These are phyloP conservation scores for Albula goreensis DNA, from an alignment of 2,113 vertebrate genomes.

Conservation along the genomic window DNA sequence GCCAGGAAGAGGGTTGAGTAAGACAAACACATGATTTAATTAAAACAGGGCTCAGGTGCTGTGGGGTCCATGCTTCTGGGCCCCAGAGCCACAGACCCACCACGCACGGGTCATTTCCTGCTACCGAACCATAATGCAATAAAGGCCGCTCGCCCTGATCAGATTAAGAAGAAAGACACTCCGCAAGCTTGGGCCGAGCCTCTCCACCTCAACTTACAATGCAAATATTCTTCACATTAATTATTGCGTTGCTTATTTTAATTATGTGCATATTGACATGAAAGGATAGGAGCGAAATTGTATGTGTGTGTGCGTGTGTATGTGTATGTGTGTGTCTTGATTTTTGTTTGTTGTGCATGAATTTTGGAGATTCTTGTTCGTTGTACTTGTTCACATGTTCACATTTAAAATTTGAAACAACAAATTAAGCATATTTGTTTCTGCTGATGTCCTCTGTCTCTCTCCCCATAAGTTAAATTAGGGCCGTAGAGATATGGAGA, in stretches of 20 bases:
- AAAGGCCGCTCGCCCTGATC: not conserved
- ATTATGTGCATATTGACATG: not conserved
- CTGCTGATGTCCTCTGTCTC: too few relatives aligned
- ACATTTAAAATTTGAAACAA: too few relatives aligned
- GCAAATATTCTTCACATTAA: too few relatives aligned
- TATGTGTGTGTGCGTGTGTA: not conserved
- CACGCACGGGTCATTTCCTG: not conserved
- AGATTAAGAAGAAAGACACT: not conserved
- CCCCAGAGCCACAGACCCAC: not conserved
- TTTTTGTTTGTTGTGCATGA: not conserved
- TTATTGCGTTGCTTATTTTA: too few relatives aligned
- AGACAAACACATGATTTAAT: constrained; percentile 3
- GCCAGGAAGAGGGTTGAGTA: constrained; percentile 3
- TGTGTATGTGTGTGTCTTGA: not conserved
- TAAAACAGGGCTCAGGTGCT: not conserved
- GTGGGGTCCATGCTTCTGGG: constrained; percentile 4
- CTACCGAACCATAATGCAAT: not conserved
- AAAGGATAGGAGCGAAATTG: not conserved
- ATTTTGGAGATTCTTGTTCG: not conserved
- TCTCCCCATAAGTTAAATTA: too few relatives aligned
- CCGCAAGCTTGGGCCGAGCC: not conserved
- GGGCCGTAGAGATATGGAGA: too few relatives aligned
- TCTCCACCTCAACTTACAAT: not conserved
- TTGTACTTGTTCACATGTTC: not conserved
- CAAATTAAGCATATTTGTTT: too few relatives aligned